Conservation (phyloP, 2,888 invertebrate species). For the Netelia fuscicornis region DNA sequence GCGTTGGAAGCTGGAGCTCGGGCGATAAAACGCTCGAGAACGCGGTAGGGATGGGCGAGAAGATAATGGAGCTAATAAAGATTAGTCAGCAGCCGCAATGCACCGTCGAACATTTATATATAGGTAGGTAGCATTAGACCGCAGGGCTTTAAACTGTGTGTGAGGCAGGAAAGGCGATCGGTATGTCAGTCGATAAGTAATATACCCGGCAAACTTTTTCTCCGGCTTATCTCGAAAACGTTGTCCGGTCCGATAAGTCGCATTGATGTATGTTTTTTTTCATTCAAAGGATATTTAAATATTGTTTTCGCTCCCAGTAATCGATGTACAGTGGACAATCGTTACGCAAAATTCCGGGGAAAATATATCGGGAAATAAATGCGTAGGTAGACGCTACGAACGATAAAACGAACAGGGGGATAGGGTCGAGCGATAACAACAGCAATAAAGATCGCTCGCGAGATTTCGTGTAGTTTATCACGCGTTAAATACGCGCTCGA, state of each 20-base stretch:
- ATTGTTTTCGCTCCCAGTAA: not conserved
- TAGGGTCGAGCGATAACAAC: constrained; percentile 44
- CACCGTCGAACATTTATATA: constrained; percentile 23
- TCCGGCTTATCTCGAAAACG: constrained; percentile 9
- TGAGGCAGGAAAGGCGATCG: constrained; percentile 11
- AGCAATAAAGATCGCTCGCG: constrained; percentile 48
- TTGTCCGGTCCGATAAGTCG: not conserved
- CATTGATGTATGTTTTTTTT: not conserved
- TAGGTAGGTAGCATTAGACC: not conserved
- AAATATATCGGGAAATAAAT: not conserved
- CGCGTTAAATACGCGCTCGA: not conserved
- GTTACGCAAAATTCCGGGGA: constrained; percentile 30
- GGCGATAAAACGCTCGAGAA: constrained; percentile 62
- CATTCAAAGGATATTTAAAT: constrained; percentile 2
- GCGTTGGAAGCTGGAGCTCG: constrained; percentile 46
- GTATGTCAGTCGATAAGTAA: constrained; percentile 8
- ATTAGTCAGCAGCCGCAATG: constrained; percentile 56
- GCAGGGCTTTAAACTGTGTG: constrained; percentile 15
- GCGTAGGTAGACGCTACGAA: constrained; percentile 54
- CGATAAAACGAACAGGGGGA: constrained; percentile 43
- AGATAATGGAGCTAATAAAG: constrained; percentile 67
- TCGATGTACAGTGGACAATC: too few relatives aligned
- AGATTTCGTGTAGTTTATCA: constrained; percentile 29
- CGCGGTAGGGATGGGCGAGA: constrained; percentile 56
- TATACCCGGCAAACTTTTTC: constrained; percentile 6